Evolutionary conservation across 1,140 invertebrate genomes (phyloP), one percentile per base, ranked within the genome.

Genomic region (Neodiprion pinetum): DNA sequence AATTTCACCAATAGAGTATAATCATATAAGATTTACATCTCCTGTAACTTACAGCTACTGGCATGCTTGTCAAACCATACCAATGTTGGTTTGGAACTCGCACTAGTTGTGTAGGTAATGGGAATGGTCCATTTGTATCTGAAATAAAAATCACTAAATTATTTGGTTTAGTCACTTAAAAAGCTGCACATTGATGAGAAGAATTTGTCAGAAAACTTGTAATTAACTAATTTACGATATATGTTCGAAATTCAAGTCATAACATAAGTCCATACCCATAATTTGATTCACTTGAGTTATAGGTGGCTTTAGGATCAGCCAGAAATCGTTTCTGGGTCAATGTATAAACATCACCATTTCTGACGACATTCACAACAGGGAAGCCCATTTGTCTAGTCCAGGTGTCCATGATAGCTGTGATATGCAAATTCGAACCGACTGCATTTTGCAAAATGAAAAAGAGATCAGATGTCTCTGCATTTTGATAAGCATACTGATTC

Each of bases 351-450:
- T 89, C 89, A n/a, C 79, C 79, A 47, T 82, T 78, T 70, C 85
- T 88, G 1, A 77, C 87, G 3, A 96, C 92, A 2, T 88, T 92
- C 0, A 98, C 87, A 0, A 97, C 90, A 0, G 97, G 97, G 78
- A 94, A 96, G 9, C 97, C 97, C 94, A 96, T 98, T 89, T 99
- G 97, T 53, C 92, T 90, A 0, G 95, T 97, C 96, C 96, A 99
- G 0, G 96, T 97, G 78, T 97, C 93, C 95, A 99, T 96, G 68
- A 98, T 94, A 17, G 90, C 84, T 0, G 92, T 92, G 8, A 94
- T 85, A 77, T 93, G 90, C 12, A 91, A 81, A 23, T 86, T 80
- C 21, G 84, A 76, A 17, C 81, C 82, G 4, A 87, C 77, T 72
- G 83, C 72, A 76, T 88, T 79, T 89, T 94, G 88, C 84, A 94